A percentile compares a stretch with the other conserved stretches of the same genome.
Conservation (phyloP, 2,888 invertebrate genomes). For the Stenolophus ochropezus region DNA sequence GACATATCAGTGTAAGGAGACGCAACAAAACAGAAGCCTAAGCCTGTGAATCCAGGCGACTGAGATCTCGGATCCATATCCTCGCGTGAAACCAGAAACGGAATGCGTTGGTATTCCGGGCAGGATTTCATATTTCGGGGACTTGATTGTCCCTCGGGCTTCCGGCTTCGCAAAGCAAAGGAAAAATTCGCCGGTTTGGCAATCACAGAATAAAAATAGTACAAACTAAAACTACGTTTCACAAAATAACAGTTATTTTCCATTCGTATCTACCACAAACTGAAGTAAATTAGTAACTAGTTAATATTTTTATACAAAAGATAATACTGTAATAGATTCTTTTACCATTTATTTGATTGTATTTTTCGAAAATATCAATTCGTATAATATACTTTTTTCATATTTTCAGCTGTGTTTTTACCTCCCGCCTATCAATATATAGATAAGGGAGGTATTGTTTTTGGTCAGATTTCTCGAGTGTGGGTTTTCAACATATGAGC, state of each 20-base stretch:
- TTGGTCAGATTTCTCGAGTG: no score
- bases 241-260: neutral
- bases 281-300: no score
- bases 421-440: no score
- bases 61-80: neutral
- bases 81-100: constrained; percentile 7
- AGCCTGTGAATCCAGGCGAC: neutral
- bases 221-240: neutral
- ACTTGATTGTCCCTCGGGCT: constrained; percentile 63
- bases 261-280: no score
- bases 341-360: no score
- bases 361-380: no score
- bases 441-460: no score
- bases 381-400: no score
- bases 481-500: no score
- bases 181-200: neutral
- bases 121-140: constrained; percentile 63
- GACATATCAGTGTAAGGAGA: constrained; percentile 30
- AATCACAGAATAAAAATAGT: neutral
- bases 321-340: no score
- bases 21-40: constrained; percentile 1
- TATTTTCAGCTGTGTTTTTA: no score
- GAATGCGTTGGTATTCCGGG: constrained; percentile 43
- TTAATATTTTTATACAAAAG: no score
- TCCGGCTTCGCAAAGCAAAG: neutral